Conservation (phyloP, 2,888 invertebrate genomes). For the Dasysyrphus albostriatus region DNA sequence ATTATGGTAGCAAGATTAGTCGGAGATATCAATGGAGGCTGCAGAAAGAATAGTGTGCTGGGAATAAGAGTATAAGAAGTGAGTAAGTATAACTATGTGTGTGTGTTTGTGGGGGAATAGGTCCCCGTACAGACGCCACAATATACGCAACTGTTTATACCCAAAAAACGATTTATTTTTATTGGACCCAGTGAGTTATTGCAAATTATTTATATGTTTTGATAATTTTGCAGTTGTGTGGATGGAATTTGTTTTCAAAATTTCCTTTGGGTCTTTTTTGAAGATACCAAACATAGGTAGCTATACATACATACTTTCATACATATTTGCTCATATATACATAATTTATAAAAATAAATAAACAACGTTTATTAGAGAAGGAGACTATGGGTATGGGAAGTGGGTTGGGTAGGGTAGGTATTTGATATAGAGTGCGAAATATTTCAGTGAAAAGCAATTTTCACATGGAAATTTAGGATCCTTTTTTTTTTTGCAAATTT, state of each 20-base stretch:
- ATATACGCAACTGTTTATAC: slow-evolving; percentile 70
- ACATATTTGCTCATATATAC: background rate
- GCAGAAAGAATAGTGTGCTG: slow-evolving; percentile 37
- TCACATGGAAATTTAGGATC: background rate
- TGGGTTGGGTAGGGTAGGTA: too few species aligned
- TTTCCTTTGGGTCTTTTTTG: slow-evolving; percentile 43
- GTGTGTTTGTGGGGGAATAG: slow-evolving; percentile 32
- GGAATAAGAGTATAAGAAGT: slow-evolving; percentile 26
- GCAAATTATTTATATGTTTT: slow-evolving; percentile 76
- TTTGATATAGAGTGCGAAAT: slow-evolving; percentile 47
- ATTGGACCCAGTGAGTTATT: slow-evolving; percentile 72
- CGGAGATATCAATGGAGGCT: slow-evolving; percentile 72
- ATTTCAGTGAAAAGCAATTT: slow-evolving; percentile 38
- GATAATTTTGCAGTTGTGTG: slow-evolving; percentile 71
- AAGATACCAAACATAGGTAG: background rate
- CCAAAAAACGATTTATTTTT: slow-evolving; percentile 73
- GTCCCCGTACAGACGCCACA: slow-evolving; percentile 48
- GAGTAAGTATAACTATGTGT: background rate
- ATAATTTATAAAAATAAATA: slow-evolving; percentile 14
- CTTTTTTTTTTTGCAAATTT: slow-evolving; percentile 11
- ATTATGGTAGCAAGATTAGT: slow-evolving; percentile 75
- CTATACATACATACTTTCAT: background rate
- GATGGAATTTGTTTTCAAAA: slow-evolving; percentile 55
- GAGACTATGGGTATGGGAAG: background rate
- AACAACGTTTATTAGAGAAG: background rate